phyloP scores from a whole-genome alignment of 2,888 invertebrate species.

The Ophion ventricosus region DNA sequence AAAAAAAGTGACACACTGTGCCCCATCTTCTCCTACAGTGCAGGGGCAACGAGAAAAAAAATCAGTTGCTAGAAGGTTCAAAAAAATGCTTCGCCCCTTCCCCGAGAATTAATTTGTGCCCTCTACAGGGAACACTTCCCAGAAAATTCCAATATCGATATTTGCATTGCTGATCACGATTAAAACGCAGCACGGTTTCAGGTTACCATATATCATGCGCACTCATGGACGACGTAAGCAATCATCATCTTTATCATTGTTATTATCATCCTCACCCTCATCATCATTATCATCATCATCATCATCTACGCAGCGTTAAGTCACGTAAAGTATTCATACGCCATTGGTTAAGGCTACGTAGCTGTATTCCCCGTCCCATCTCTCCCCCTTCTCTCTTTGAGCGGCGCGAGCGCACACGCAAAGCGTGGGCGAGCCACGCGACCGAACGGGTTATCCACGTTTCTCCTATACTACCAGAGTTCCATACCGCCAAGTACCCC shows the following conservation, averaged over 20 bases:
- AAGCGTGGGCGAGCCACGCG: slow-evolving; percentile 83
- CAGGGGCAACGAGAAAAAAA: background rate
- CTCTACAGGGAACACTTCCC: background rate
- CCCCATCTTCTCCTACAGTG: no score
- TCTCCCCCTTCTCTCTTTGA: slow-evolving; percentile 62
- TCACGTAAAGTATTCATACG: slow-evolving; percentile 58
- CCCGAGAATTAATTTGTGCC: no score
- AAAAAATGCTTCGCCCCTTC: background rate
- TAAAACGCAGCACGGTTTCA: background rate
- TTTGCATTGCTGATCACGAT: background rate
- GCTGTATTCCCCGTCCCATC: slow-evolving; percentile 57
- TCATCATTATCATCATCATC: slow-evolving; percentile 51
- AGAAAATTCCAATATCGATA: background rate
- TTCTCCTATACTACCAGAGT: slow-evolving; percentile 63
- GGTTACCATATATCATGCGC: background rate
- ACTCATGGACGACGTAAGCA: background rate
- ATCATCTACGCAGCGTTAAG: slow-evolving; percentile 62
- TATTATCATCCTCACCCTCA: slow-evolving; percentile 36
- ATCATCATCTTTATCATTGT: slow-evolving; percentile 19
- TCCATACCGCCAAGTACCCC: slow-evolving; percentile 42
- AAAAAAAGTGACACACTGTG: no score
- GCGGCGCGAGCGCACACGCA: slow-evolving; percentile 71
- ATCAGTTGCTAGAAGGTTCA: background rate
- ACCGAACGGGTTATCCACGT: slow-evolving; percentile 80
- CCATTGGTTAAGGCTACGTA: slow-evolving; percentile 43